Evolutionary conservation across 2,888 invertebrate genomes (phyloP).

Genomic region (Xestoiulus laeticollis): DNA sequence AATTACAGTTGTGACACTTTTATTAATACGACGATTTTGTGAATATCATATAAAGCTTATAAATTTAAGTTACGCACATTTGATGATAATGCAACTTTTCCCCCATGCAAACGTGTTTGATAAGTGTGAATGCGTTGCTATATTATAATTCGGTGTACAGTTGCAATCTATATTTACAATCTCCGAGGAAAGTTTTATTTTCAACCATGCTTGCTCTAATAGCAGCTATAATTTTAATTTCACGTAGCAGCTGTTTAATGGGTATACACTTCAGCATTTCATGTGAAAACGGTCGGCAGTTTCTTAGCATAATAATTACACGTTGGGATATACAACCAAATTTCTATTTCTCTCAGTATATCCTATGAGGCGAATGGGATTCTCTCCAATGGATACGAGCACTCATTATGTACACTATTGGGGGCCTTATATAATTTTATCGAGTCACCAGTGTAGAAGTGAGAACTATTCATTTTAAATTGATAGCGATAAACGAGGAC

Average conservation of each 20-base stretch:
- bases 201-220: neutral
- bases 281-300: neutral
- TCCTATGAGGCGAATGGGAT: neutral
- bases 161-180: neutral
- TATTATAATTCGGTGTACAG: neutral
- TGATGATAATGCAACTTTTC: neutral
- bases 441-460: neutral
- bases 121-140: neutral
- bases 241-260: neutral
- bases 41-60: neutral
- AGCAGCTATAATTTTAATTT: conserved; percentile 1
- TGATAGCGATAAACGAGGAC: neutral
- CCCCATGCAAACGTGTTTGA: neutral
- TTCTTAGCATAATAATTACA: neutral
- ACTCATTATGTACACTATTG: neutral
- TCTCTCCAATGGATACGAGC: neutral
- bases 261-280: neutral
- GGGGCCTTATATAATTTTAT: neutral
- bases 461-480: neutral
- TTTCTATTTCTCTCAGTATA: neutral
- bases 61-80: neutral
- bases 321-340: neutral
- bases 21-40: neutral
- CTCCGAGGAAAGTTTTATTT: neutral
- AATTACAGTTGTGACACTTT: too few relatives aligned